Evolutionary conservation across 2,797 vertebrate species (phyloP).

Genomic region (Cuculus canorus): DNA sequence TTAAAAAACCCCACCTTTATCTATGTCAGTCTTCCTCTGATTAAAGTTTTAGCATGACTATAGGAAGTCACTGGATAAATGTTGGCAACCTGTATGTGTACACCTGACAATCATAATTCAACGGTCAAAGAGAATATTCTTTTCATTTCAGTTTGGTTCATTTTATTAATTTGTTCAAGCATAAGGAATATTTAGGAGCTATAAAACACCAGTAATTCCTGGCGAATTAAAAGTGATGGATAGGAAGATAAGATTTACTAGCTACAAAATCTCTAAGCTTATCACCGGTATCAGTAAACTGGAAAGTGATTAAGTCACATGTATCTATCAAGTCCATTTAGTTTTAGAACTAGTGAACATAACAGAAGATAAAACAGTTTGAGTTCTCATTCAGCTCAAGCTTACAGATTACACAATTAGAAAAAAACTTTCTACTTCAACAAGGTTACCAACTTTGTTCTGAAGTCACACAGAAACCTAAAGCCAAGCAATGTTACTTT

Average conservation of each 20-base stretch:
- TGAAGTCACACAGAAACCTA: background rate
- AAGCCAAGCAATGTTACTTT: background rate
- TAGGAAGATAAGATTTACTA: background rate
- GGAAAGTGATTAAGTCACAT: background rate
- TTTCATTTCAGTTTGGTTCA: background rate
- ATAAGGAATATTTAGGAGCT: background rate
- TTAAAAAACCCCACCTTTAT: background rate
- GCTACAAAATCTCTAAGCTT: background rate
- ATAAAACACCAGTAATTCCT: background rate
- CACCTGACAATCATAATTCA: background rate
- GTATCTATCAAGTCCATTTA: background rate
- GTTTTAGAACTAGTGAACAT: background rate
- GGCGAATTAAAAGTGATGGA: background rate
- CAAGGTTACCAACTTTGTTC: background rate
- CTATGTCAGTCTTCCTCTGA: background rate
- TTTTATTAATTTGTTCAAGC: background rate
- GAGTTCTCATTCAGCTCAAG: background rate
- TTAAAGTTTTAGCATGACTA: background rate
- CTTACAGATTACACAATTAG: background rate
- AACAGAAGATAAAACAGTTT: background rate
- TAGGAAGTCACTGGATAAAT: background rate
- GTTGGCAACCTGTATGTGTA: background rate
- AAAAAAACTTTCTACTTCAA: background rate
- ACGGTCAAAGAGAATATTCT: accelerated
- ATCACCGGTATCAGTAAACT: background rate